Conservation (phyloP, 1,140 invertebrate species). For the Nasonia giraulti region DNA sequence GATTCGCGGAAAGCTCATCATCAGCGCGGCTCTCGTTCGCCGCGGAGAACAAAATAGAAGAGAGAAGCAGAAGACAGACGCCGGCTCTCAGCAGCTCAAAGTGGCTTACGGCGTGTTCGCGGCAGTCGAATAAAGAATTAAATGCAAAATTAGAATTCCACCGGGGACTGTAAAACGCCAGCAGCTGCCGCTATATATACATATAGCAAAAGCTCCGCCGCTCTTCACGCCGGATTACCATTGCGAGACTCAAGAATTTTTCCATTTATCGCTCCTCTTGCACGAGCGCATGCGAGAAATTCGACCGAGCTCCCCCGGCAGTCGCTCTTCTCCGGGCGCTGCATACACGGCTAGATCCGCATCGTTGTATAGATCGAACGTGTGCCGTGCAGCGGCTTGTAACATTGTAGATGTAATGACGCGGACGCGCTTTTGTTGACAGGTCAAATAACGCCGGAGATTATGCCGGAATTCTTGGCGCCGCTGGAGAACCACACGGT, state of each 20-base stretch:
- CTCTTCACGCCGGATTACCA: constrained; percentile 67
- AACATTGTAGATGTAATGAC: background rate
- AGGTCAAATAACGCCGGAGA: constrained; percentile 73
- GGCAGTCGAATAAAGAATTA: constrained; percentile 64
- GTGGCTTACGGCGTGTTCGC: constrained; percentile 52
- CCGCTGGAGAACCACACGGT: constrained; percentile 92
- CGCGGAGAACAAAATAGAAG: background rate
- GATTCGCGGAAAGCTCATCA: constrained; percentile 46
- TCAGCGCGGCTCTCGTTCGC: constrained; percentile 25
- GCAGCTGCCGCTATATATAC: background rate
- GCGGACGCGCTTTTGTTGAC: constrained; percentile 44
- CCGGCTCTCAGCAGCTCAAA: constrained; percentile 49
- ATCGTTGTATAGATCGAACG: constrained; percentile 20
- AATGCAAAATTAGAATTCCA: constrained; percentile 65
- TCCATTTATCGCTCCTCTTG: constrained; percentile 73
- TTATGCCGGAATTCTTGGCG: constrained; percentile 86
- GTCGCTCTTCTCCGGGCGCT: no score
- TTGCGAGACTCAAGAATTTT: constrained; percentile 73
- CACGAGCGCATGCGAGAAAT: constrained; percentile 72
- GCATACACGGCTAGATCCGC: background rate
- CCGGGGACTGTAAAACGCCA: constrained; percentile 65
- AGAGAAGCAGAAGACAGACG: background rate
- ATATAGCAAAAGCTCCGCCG: background rate
- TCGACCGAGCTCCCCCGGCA: constrained; percentile 26
- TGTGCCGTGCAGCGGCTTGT: no score